A percentile compares a stretch with the other conserved stretches of the same genome.
Evolutionary conservation across 2,888 invertebrate species (phyloP).

Genomic region (Piscicola geometra): DNA sequence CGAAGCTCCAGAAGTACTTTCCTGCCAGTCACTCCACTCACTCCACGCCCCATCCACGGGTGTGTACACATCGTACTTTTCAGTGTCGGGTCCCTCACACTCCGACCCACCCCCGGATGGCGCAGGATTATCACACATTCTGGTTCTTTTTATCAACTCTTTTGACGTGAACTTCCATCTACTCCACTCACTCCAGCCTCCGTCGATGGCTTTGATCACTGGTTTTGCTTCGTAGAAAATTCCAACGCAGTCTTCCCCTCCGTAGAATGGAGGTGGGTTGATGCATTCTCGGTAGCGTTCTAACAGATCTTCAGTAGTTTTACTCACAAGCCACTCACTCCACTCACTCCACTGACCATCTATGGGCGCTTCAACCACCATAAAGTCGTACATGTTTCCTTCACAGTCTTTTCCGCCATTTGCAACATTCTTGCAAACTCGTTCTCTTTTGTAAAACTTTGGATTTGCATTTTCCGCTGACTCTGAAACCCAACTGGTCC

Average conservation of each 20-base stretch:
- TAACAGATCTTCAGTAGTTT: not conserved
- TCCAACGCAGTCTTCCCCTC: conserved; percentile 1
- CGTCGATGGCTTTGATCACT: conserved; percentile 36
- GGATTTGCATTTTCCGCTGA: not conserved
- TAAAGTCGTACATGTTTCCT: not conserved
- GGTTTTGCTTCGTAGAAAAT: not conserved
- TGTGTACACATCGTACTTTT: conserved; percentile 44
- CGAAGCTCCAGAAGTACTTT: conserved; percentile 39
- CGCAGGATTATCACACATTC: conserved; percentile 51
- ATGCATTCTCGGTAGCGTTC: not conserved
- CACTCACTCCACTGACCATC: conserved; percentile 26
- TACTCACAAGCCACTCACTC: conserved; percentile 3
- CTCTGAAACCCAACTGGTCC: conserved; percentile 9
- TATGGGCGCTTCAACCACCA: not conserved
- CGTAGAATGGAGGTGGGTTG: not conserved
- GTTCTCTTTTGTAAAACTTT: not conserved
- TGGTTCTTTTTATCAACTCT: conserved; percentile 34
- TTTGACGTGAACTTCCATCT: conserved; percentile 31
- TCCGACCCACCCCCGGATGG: conserved; percentile 50
- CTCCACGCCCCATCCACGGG: conserved; percentile 41
- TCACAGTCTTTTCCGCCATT: conserved; percentile 23
- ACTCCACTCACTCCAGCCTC: conserved; percentile 39
- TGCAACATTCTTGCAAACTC: not conserved
- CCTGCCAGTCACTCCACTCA: conserved; percentile 40
- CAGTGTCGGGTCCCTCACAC: conserved; percentile 49